A percentile compares a stretch with the other conserved stretches of the same genome.
phyloP scores from a whole-genome alignment of 2,797 vertebrate species.

The Oceanodroma leucorhoa region DNA sequence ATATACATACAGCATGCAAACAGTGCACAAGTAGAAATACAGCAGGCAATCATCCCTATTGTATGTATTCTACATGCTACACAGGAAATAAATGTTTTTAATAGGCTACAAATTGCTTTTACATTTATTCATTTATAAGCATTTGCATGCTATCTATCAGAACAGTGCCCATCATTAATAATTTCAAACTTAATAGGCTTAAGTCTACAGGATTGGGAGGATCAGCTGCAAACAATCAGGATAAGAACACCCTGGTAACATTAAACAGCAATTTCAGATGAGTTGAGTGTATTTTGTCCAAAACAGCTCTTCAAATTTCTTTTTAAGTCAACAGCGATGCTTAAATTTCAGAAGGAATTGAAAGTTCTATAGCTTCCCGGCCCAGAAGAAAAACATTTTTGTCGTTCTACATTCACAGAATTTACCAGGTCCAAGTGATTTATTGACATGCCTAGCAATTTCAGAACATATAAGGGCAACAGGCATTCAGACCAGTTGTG shows the following conservation, averaged over 20 bases:
- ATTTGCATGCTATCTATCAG: not conserved
- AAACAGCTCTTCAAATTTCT: not conserved
- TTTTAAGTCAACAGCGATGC: not conserved
- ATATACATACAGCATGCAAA: not conserved
- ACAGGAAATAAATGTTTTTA: not conserved
- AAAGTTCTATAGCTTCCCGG: not conserved
- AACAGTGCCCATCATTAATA: not conserved
- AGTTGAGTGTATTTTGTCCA: not conserved
- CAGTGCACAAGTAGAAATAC: not conserved
- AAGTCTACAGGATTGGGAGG: not conserved
- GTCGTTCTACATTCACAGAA: not conserved
- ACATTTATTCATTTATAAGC: not conserved
- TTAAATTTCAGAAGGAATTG: not conserved
- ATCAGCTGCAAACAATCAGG: not conserved
- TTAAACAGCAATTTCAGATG: not conserved
- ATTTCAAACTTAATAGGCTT: not conserved
- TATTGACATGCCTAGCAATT: not conserved
- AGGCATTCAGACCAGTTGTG: not conserved
- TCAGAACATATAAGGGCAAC: not conserved
- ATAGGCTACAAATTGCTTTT: not conserved
- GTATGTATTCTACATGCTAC: not conserved
- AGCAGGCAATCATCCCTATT: not conserved
- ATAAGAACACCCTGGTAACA: accelerated
- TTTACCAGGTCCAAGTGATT: not conserved
- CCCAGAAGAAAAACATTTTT: accelerated